phyloP scores from a whole-genome alignment of 2,113 vertebrate species.

The Strix aluco region DNA sequence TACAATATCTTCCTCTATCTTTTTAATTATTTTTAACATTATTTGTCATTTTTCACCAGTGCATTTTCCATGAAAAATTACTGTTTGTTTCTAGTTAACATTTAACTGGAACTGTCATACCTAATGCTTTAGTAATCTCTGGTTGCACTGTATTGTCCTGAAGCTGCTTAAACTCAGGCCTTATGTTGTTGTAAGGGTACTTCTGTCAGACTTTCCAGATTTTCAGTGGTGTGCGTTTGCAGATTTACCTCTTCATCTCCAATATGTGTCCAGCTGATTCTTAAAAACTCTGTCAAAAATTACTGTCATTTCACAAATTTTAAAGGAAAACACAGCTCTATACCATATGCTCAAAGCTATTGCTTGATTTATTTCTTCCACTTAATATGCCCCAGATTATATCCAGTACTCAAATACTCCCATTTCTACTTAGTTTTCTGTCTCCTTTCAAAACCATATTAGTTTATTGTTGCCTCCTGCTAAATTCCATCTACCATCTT shows the following conservation, averaged over 20 bases:
- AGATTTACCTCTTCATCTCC: conserved; percentile 57
- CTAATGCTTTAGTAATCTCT: conserved; percentile 32
- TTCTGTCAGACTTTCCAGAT: conserved; percentile 49
- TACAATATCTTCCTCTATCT: neutral
- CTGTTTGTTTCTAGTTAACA: neutral
- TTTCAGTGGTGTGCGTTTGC: conserved; percentile 20
- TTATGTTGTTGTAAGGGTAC: neutral
- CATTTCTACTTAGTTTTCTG: conserved; percentile 45
- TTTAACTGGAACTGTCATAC: conserved; percentile 20
- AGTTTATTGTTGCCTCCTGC: conserved; percentile 57
- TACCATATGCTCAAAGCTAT: conserved; percentile 63
- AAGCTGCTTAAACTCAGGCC: conserved; percentile 26
- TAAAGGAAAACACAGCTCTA: conserved; percentile 22
- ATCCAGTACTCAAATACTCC: conserved; percentile 41
- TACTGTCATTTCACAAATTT: conserved; percentile 61
- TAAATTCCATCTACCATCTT: conserved; percentile 40
- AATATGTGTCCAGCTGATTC: conserved; percentile 52
- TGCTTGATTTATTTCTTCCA: conserved; percentile 69
- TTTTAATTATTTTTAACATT: neutral
- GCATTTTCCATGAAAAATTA: neutral
- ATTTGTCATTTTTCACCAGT: neutral
- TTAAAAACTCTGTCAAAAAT: conserved; percentile 63
- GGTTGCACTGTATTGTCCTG: neutral
- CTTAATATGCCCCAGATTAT: conserved; percentile 63
- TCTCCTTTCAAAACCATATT: conserved; percentile 49